Base-by-base conservation (phyloP, 2,113 vertebrate species). In the Vulpes lagopus region DNA sequence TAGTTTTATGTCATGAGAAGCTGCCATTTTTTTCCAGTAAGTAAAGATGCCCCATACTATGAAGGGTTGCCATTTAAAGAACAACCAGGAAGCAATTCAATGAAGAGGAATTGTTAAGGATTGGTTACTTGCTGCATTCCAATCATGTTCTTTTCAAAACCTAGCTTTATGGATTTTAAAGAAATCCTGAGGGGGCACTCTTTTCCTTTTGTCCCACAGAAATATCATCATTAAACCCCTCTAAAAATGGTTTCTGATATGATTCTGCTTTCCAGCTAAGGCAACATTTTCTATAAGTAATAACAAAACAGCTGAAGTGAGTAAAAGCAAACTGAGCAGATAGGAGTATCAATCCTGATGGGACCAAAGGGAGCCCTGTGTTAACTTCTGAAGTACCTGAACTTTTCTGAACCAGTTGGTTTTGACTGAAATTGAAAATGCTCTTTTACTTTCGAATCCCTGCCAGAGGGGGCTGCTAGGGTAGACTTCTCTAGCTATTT, bases 221-320 rank as follows among this genome's bases (percentile, higher is more conserved):
- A 97, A 97, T 97, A 96, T 97, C 97, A 96, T 96, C 96, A 97
- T 98, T 97, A 98, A 97, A 97, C 94, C 95, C 93, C 90, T 97
- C 96, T 97, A 96, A 97, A 98, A 98, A 98, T 96, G 95, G 95
- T 83, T 92, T 98, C 96, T 95, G 97, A 97, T 98, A 96, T 85
- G 94, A 96, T 98, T 98, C 96, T 8, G 94, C 97, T 97, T 96
- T 98, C 96, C 95, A 98, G 94, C 97, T 96, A 96, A 97, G 98
- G 89, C 97, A 96, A 97, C 96, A 86, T 93, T 98, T 97, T 98
- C 94, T 98, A 65, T 97, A 97, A 97, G 95, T 97, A 78, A 98
- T 98, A 97, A 98, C 97, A 97, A 98, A 98, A 97, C 83, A 98
- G 95, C 89, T 79, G 94, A 97, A 94, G 89, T 82, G 81, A 97